Base-by-base conservation (phyloP, 2,888 invertebrate genomes). In the Dorcus parallelipipedus region DNA sequence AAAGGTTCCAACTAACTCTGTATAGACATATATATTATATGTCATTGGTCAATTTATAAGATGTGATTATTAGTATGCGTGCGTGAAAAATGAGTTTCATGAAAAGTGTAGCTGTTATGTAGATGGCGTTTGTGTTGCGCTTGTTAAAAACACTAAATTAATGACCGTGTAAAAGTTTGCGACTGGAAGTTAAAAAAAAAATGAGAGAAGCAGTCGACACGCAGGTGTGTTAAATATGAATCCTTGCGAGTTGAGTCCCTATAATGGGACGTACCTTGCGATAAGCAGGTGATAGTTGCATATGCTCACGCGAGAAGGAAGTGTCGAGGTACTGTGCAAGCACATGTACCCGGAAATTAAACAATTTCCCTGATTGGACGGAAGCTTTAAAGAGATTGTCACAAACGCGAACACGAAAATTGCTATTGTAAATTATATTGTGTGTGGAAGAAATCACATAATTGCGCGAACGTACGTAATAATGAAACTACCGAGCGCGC, bases 331-430 rank as follows among this genome's bases (percentile, higher is more conserved):
- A 61, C 61, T 65, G 63, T 66, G 64, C 56, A 55, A 33, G 61
- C 59, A 67, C 71, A 70, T 70, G 71, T 70, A 72, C 65, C 72
- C 71, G 75, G 75, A 75, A 74, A 74, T 74, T 74, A 73, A 70
- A 73, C 73, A 73, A 74, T 74, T 75, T 74, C 74, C 75, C 71
- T 64, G 65, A 71, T 70, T 71, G 71, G 70, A 72, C 72, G 71
- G 71, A 73, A 70, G 68, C 62, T 68, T 68, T 68, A 64, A 70
- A 64, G 56, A 64, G 69, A 70, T 70, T 72, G 73, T 70, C 72
- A 73, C 65, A 69, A 68, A 64, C 10, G 51, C 38, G 38, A 33
- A 51, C 51, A 51, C 39, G 51, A 51, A 38, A 51, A 51, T 51
- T 51, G 20, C 45, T 10, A 45, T 45, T 10, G 20, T 10, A 45